phyloP scores from a whole-genome alignment of 53 echinoderm and acorn worm genomes.

The Holothuria leucospilota region DNA sequence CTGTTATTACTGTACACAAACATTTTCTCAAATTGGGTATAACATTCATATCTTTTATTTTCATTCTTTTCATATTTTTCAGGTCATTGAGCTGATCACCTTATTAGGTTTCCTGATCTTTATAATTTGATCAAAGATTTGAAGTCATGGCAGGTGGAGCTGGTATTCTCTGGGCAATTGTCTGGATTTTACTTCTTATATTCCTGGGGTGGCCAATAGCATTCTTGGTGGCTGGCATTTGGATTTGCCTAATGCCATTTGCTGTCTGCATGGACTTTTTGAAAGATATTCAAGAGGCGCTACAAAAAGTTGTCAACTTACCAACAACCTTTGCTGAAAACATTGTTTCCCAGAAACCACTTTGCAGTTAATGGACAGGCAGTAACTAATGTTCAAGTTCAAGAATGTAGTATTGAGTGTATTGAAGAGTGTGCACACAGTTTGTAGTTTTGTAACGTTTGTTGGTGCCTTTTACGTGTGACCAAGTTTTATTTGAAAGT shows the following conservation, averaged over 20 bases:
- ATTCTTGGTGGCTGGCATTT: slow-evolving; percentile 87
- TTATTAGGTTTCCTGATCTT: too few species aligned
- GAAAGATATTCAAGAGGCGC: slow-evolving; percentile 87
- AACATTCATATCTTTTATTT: too few species aligned
- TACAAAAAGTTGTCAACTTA: slow-evolving; percentile 87
- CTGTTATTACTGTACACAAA: too few species aligned
- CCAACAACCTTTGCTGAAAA: slow-evolving; percentile 87
- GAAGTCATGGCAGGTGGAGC: slow-evolving; percentile 65
- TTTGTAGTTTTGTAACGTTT: too few species aligned
- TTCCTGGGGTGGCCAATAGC: slow-evolving; percentile 98
- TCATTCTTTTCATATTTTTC: too few species aligned
- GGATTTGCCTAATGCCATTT: slow-evolving; percentile 96
- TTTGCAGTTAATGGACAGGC: slow-evolving; percentile 58
- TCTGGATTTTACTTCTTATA: slow-evolving; percentile 85
- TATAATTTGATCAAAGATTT: too few species aligned
- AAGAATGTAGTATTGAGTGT: neutral
- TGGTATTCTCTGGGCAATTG: slow-evolving; percentile 90
- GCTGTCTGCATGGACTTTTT: slow-evolving; percentile 90
- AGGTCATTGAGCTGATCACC: too few species aligned
- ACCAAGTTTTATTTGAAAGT: too few species aligned
- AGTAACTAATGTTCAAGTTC: neutral
- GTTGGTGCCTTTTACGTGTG: too few species aligned
- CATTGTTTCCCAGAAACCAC: slow-evolving; percentile 91
- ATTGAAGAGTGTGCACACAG: neutral
- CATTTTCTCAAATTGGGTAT: too few species aligned